A percentile compares a stretch with the other conserved stretches of the same genome.
Conservation (phyloP, 1,140 invertebrate species). For the Drosophila triauraria region DNA sequence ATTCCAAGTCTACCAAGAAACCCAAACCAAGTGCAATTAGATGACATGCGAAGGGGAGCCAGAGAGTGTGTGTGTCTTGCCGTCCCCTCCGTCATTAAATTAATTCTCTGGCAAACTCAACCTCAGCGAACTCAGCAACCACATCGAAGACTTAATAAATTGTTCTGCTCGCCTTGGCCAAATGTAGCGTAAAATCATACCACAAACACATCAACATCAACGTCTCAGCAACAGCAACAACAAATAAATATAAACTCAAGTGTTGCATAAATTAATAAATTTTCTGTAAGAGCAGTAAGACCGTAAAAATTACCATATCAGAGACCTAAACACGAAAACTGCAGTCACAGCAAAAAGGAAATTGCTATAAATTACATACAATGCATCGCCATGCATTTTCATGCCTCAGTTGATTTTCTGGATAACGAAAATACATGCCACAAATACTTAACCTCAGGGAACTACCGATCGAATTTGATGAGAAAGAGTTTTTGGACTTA, state of each 20-base stretch:
- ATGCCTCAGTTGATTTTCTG: conserved; percentile 66
- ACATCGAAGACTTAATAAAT: conserved; percentile 58
- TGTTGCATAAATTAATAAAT: conserved; percentile 76
- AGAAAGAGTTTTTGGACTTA: conserved; percentile 6
- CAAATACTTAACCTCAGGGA: conserved; percentile 19
- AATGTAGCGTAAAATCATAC: conserved; percentile 72
- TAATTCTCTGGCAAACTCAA: conserved; percentile 32
- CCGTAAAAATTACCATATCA: conserved; percentile 62
- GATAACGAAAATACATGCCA: conserved; percentile 46
- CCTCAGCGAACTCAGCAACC: conserved; percentile 34
- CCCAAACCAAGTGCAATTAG: conserved; percentile 34
- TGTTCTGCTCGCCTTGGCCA: conserved; percentile 30
- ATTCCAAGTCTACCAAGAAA: conserved; percentile 32
- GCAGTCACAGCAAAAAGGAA: conserved; percentile 65
- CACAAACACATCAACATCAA: conserved; percentile 28
- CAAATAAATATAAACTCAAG: conserved; percentile 63
- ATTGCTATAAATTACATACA: conserved; percentile 76
- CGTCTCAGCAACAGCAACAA: conserved; percentile 42
- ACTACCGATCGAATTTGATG: conserved; percentile 41
- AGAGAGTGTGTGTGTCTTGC: conserved; percentile 1
- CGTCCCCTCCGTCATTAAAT: conserved; percentile 21
- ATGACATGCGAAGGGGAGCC: conserved; percentile 33
- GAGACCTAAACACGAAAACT: conserved; percentile 43
- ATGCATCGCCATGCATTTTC: conserved; percentile 62
- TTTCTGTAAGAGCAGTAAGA: conserved; percentile 23